These are phyloP conservation scores for Dermatophagoides farinae DNA, from an alignment of 1,140 invertebrate species.

Conservation along the genomic window DNA sequence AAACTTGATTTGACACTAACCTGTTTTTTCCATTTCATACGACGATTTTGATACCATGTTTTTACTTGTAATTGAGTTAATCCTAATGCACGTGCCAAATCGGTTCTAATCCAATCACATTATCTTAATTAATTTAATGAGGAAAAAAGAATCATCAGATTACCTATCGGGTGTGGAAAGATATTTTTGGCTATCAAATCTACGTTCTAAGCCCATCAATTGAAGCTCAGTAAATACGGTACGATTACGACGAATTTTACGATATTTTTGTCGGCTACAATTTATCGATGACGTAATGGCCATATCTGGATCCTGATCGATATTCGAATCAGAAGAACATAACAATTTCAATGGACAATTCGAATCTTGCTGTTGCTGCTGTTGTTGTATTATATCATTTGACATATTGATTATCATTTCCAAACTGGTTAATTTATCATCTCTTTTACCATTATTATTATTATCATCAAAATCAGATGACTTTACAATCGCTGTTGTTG, in stretches of 20 bases:
- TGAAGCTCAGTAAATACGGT: slow-evolving; percentile 97
- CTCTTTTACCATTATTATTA: too few species aligned
- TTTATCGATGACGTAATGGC: too few species aligned
- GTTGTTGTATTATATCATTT: too few species aligned
- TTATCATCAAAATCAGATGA: too few species aligned
- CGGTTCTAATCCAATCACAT: slow-evolving; percentile 40
- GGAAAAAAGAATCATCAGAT: neutral
- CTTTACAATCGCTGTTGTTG: too few species aligned
- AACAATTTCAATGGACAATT: too few species aligned
- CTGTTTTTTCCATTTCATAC: slow-evolving; percentile 18
- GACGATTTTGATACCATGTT: slow-evolving; percentile 56
- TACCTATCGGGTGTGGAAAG: slow-evolving; percentile 70
- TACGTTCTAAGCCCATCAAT: slow-evolving; percentile 74
- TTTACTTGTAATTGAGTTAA: slow-evolving; percentile 81
- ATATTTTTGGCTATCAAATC: slow-evolving; percentile 88
- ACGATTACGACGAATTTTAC: slow-evolving; percentile 28
- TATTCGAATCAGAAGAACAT: too few species aligned
- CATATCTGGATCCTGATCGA: too few species aligned
- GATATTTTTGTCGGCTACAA: neutral
- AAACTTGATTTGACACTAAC: neutral
- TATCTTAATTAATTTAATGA: neutral
- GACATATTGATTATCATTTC: too few species aligned
- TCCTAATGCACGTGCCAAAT: slow-evolving; percentile 70
- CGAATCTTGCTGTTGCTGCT: too few species aligned
- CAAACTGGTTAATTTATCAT: too few species aligned